Base-by-base conservation (phyloP, 2,888 invertebrate species). In the Trisateles emortualis region DNA sequence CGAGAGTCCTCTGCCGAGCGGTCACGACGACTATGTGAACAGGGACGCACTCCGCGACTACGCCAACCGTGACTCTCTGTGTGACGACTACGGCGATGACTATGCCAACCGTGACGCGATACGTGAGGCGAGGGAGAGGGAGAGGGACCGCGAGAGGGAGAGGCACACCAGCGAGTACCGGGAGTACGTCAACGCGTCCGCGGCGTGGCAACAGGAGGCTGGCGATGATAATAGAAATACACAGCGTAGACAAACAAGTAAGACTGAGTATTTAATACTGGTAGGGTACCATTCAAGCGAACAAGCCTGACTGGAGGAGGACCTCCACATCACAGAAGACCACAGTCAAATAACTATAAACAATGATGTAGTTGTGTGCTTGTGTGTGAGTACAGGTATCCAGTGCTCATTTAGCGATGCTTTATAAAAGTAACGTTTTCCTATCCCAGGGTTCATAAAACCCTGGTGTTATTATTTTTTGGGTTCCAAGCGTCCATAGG, bases 61-160 rank as follows among this genome's bases (percentile, higher is more conserved):
- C 83, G 92, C 91, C 38, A 92, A 92, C 61, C 72, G 92, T 17
- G 92, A 92, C 70, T 92, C 92, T 26, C 68, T 92, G 32, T 88
- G 92, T 56, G 92, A 92, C 72, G 91, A 91, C 83, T 90, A 90
- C 72, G 88, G 87, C 3, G 93, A 93, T 32, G 93, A 93, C 81
- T 93, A 93, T 83, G 93, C 91, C 40, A 93, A 93, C 62, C 68
- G 92, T 8, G 93, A 93, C 38, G 93, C 92, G 16, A 93, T 93
- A 40, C 84, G 93, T n/a, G 92, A 92, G 70, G 93, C 93, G 61
- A 87, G 78, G 13, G 77, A 92, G 73, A 61, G 88, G 32, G 90
- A 61, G 47, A 44, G 88, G 35, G 90, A 61, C 17, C 51, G 76
- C 11, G 76, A 91, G 74, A 62, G 90, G 16, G 84, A 88, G 60